Evolutionary conservation across 2,888 invertebrate genomes (phyloP).

Genomic region (Trilocha varians): DNA sequence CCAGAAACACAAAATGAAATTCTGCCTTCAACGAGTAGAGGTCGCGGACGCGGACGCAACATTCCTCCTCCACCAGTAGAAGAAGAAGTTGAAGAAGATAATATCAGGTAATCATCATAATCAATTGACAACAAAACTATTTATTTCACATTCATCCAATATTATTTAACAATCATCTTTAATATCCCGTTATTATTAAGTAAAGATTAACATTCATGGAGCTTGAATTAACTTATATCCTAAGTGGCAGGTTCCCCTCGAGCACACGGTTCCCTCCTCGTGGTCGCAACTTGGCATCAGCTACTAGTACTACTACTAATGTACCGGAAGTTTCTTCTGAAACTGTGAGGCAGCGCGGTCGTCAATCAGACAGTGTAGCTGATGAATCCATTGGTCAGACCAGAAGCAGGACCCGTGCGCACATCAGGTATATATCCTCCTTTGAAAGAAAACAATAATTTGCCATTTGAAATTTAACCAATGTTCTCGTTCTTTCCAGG

Average conservation of each 20-base stretch:
- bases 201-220: too few species aligned
- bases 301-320: conserved; percentile 61
- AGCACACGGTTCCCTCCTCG: conserved; percentile 90
- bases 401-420: conserved; percentile 72
- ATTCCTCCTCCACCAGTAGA: conserved; percentile 59
- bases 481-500: conserved; percentile 40
- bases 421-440: conserved; percentile 60
- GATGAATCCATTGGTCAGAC: conserved; percentile 65
- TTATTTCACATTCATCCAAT: background rate
- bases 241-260: conserved; percentile 77
- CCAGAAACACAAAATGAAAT: conserved; percentile 80
- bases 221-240: conserved; percentile 13
- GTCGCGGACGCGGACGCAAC: conserved; percentile 66
- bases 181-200: too few species aligned
- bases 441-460: background rate
- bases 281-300: conserved; percentile 62
- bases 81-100: conserved; percentile 65
- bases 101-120: conserved; percentile 41
- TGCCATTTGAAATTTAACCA: conserved; percentile 6
- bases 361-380: conserved; percentile 58
- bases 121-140: background rate
- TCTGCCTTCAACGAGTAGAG: conserved; percentile 61
- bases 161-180: too few species aligned
- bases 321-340: conserved; percentile 61
- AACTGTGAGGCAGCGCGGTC: conserved; percentile 52